Evolutionary conservation across 2,797 vertebrate species (phyloP), one percentile per base, ranked within the genome.

Genomic region (Gouania willdenowi): DNA sequence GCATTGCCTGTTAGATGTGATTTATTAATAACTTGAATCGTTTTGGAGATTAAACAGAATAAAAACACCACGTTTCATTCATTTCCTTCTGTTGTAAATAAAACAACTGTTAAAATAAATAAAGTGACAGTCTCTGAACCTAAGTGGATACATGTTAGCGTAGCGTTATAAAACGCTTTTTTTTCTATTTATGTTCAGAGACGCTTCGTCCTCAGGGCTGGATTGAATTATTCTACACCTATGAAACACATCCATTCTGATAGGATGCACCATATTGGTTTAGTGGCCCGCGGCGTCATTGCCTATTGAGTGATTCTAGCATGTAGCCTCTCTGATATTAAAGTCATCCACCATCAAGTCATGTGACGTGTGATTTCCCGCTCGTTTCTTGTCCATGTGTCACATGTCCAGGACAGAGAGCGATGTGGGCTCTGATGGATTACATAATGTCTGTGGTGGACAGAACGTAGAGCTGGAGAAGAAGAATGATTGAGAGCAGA

Each of bases 271-370:
- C 75, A 74, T 81, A 84, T 85, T 83, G 80, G 58, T 77, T 78
- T 71, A 68, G 73, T 77, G 71, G 76, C 84, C 80, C 43, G 64
- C 53, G 71, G 81, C 77, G 70, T 81, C 75, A 75, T 83, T 81
- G 79, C 73, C 75, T 62, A 66, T 75, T 81, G 79, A 87, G 79
- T 71, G 78, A 84, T 87, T 81, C 66, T 51, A 70, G 75, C 35
- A 45, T 66, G 64, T 62, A 63, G 77, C 70, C 64, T 84, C 47
- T 53, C 72, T 77, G 81, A 85, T 84, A 87, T 87, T 83, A 88
- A 86, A 87, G 80, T 75, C 75, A 88, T 87, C 74, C 57, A 79
- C 61, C 84, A 82, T 82, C 75, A 86, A 77, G 61, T 71, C 51
- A 28, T 75, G 63, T 72, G 77, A 85, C 72, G 64, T 82, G 76